These are phyloP conservation scores for Dreissena rostriformis DNA, from an alignment of 1,140 invertebrate genomes.

Conservation along the genomic window DNA sequence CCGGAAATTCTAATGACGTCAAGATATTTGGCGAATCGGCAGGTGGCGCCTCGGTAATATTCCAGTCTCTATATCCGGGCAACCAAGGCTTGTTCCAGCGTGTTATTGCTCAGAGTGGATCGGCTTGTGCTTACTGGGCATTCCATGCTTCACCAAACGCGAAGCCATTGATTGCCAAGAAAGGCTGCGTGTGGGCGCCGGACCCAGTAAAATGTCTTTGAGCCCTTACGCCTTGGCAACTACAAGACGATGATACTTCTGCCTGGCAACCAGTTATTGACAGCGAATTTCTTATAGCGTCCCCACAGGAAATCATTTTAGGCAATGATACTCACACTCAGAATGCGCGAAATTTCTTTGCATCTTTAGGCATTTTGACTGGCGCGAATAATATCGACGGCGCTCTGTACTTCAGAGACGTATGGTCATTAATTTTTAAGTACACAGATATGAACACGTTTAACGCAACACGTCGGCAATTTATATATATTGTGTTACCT, in stretches of 20 bases:
- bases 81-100: slow-evolving; percentile 60
- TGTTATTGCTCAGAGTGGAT: slow-evolving; percentile 63
- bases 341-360: slow-evolving; percentile 25
- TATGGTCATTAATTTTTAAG: background rate
- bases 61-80: slow-evolving; percentile 66
- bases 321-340: background rate
- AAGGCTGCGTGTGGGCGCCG: slow-evolving; percentile 11
- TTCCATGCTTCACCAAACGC: slow-evolving; percentile 13
- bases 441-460: slow-evolving; percentile 8
- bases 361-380: slow-evolving; percentile 49
- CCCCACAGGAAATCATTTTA: slow-evolving; percentile 15
- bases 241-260: background rate
- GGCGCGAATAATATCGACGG: slow-evolving; percentile 48
- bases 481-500: slow-evolving; percentile 1
- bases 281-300: slow-evolving; percentile 35
- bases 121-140: slow-evolving; percentile 43
- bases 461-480: background rate
- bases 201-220: background rate
- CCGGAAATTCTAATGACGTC: slow-evolving; percentile 86
- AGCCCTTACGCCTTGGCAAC: background rate
- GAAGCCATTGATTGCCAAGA: slow-evolving; percentile 4
- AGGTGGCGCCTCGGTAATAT: slow-evolving; percentile 53
- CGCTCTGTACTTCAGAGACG: background rate
- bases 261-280: slow-evolving; percentile 32
- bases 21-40: slow-evolving; percentile 88